Base-by-base conservation (phyloP, 2,797 vertebrate species). In the Margarornis squamiger region DNA sequence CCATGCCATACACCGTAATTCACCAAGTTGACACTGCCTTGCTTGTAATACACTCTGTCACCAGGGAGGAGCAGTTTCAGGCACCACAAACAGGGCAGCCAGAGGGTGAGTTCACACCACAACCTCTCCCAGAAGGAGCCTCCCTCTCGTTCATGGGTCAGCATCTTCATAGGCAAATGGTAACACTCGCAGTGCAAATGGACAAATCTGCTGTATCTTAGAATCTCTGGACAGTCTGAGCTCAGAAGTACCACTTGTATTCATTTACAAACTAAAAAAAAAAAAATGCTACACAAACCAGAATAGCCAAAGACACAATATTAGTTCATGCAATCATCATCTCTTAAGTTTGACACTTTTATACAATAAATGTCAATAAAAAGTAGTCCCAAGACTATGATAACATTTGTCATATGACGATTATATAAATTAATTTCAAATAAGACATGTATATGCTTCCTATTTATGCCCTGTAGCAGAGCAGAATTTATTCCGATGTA, bases 41-140 rank as follows among this genome's bases (percentile, higher is more conserved):
- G 39, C 80, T 29, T 5, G 0, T 5, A 48, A 26, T 16, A 13
- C 68, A 21, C 3, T 1, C 4, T 5, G 8, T 2, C 2, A 7
- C 30, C 68, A 55, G 39, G 46, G 3, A 19, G 18, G 21, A 34
- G 51, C 0, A 1, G 27, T 6, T 13, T 14, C 7, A 46, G 43
- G 48, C 57, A 29, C 48, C 71, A 9, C 27, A 7, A 29, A 45
- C 45, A 20, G 12, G 4, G 36, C 4, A 62, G 74, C 62, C 7
- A 7, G 0, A 34, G 29, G 6, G 29, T 1, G 7, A 61, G 46
- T 26, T 43, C 61, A 45, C 2, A 21, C 19, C 52, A n/a, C 2
- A 46, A 32, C 14, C 38, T 36, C 6, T 26, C 36, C 79, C 19
- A 2, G 7, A 48, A 39, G 0, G 0, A 0, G 38, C 57, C 43